Evolutionary conservation across 2,888 invertebrate genomes (phyloP), one percentile per base, ranked within the genome.

Genomic region (Lysandra coridon): DNA sequence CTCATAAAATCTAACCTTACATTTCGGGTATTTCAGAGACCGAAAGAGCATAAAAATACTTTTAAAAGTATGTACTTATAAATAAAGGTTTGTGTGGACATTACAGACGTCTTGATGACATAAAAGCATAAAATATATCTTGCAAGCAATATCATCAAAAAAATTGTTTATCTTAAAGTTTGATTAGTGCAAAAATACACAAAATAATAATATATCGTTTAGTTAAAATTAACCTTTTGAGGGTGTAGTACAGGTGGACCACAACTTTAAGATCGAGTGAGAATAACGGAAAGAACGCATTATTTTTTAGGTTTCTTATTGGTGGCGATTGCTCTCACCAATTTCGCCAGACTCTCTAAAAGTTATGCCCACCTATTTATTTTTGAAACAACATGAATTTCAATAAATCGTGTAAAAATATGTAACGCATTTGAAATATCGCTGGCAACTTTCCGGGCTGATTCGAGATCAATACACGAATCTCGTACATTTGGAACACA

Each of bases 391-490:
- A n/a, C 62, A 17, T 57, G 14, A 5, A 44, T 17, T 78, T 69
- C 37, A 75, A 78, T 73, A 23, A 57, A 12, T 53, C 78, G 53
- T 79, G 76, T 79, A 33, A 62, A 40, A 74, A 57, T 76, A 77
- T 78, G 57, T 80, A 78, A 79, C 81, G 82, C 81, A 79, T 81
- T 79, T 78, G n/a, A 57, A 64, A 78, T 78, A 73, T 44, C 17
- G n/a, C 64, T 10, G 60, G 75, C 33, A 62, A 75, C 75, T 75
- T 64, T 79, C 75, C 79, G 44, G 76, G 37, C 79, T 78, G 80
- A 81, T 81, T 82, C 62, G 81, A 81, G 81, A 82, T 78, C 81
- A 80, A 83, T 82, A 80, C 80, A 81, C 79, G 80, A 81, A 80
- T 80, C 78, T 79, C 80, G 76, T 80, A 80, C 74, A 80, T 79